Percentiles rank a stretch among this genome's conserved stretches.
Evolutionary conservation across 2,888 invertebrate genomes (phyloP).

Genomic region (Psylliodes chrysocephalus): DNA sequence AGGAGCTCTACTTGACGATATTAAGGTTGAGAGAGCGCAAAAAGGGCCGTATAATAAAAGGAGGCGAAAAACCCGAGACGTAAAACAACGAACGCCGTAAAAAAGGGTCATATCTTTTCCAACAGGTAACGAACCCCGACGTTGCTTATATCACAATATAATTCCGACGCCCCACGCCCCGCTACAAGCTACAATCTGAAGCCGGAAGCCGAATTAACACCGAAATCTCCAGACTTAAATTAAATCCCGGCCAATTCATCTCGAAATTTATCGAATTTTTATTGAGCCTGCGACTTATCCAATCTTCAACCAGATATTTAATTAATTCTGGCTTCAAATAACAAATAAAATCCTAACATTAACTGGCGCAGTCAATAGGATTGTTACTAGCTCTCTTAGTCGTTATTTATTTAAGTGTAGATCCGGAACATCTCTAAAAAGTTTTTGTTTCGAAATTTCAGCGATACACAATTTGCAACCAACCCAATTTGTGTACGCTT

Average conservation of each 20-base stretch:
- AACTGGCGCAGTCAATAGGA: not conserved
- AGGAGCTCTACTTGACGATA: slow-evolving; percentile 43
- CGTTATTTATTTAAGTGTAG: too few species aligned
- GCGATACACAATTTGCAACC: too few species aligned
- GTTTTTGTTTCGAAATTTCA: too few species aligned
- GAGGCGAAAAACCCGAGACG: slow-evolving; percentile 37
- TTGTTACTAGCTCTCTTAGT: too few species aligned
- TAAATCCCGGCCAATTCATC: slow-evolving; percentile 19
- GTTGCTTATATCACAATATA: slow-evolving; percentile 36
- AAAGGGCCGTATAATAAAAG: slow-evolving; percentile 37
- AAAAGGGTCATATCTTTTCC: slow-evolving; percentile 44
- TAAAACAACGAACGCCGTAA: slow-evolving; percentile 42
- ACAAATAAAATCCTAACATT: too few species aligned
- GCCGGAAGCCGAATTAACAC: slow-evolving; percentile 37
- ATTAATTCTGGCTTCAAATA: not conserved
- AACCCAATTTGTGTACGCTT: too few species aligned
- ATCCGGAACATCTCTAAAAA: too few species aligned
- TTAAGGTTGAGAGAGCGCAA: slow-evolving; percentile 41
- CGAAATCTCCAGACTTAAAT: not conserved
- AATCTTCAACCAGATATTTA: slow-evolving; percentile 9
- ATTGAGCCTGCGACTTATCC: slow-evolving; percentile 10
- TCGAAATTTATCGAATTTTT: slow-evolving; percentile 21
- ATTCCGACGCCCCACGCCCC: slow-evolving; percentile 23
- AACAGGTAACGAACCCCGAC: slow-evolving; percentile 43
- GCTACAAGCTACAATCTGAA: slow-evolving; percentile 35